Evolutionary conservation across 1,140 invertebrate genomes (phyloP).

Genomic region (Tetramorium simillimum): DNA sequence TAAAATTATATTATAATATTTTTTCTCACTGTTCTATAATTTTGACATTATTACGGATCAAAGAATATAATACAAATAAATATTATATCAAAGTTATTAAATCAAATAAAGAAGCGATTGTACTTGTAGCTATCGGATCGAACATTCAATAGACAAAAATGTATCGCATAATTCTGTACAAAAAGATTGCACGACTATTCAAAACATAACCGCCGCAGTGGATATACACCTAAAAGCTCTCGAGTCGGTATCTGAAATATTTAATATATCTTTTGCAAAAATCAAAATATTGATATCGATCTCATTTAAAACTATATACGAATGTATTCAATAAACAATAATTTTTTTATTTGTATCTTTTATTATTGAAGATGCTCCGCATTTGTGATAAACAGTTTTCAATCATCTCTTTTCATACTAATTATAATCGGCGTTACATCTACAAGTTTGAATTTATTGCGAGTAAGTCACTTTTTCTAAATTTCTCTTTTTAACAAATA

Average conservation of each 20-base stretch:
- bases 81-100: not conserved
- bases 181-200: not conserved
- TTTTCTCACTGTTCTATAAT: not conserved
- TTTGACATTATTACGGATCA: not conserved
- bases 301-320: not conserved
- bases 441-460: slow-evolving; percentile 20
- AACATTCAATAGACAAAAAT: not conserved
- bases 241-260: slow-evolving; percentile 7
- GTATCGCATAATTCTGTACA: not conserved
- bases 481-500: not conserved
- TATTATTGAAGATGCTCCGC: not conserved
- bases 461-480: slow-evolving; percentile 1
- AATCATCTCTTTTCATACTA: not conserved
- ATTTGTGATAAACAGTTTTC: not conserved
- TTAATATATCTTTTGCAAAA: not conserved
- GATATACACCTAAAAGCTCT: slow-evolving; percentile 9
- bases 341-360: not conserved
- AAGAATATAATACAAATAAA: not conserved
- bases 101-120: not conserved
- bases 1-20: not conserved
- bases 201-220: not conserved
- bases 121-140: slow-evolving; percentile 20
- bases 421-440: not conserved
- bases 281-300: not conserved
- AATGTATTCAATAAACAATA: not conserved